Evolutionary conservation across 2,888 invertebrate genomes (phyloP), one percentile per base, ranked within the genome.

Genomic region (Rotaria magnacalcarata): DNA sequence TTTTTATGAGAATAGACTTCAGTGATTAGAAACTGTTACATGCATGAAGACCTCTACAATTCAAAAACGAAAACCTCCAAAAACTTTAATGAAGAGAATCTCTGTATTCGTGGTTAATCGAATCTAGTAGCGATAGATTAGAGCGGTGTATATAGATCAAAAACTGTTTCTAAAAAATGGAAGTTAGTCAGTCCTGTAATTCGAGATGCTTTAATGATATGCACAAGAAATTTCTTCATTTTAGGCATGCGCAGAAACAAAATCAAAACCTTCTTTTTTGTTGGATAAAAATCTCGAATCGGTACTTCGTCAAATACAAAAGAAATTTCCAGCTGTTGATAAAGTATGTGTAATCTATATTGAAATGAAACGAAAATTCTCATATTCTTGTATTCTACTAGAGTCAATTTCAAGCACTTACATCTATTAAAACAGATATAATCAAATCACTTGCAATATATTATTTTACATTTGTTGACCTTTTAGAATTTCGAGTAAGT

Each of bases 391-490:
- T 85, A 47, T 56, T 86, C 86, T 90, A 90, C 58, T 89, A 92
- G 92, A 87, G 86, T 88, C 90, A 88, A 89, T 93, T 96, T 34
- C 94, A 95, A 89, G 94, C 95, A 5, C 95, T 98, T 84, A 94
- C 95, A 80, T 94, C 94, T 88, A 94, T 97, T 87, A 91, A 90
- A 88, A 89, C 94, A 90, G 99, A 99, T 90, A 96, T 99, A 74
- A 96, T 97, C 88, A 98, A 98, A 90, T 96, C 96, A 0, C 92
- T 99, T 3, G 96, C 97, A 0, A 92, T 99, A 14, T 99, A 99
- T 90, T 99, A 99, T 90, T 97, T 96, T 90, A 99, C 99, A 0
- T 99, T 99, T 92, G 98, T 98, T 21, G 99, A 99, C 92, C 93
- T 99, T 80, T 92, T 99, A 86, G 98, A 99, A 90, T 96, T 99